These are phyloP conservation scores for Cebidichthys violaceus DNA, from an alignment of 2,113 vertebrate genomes.

Conservation along the genomic window DNA sequence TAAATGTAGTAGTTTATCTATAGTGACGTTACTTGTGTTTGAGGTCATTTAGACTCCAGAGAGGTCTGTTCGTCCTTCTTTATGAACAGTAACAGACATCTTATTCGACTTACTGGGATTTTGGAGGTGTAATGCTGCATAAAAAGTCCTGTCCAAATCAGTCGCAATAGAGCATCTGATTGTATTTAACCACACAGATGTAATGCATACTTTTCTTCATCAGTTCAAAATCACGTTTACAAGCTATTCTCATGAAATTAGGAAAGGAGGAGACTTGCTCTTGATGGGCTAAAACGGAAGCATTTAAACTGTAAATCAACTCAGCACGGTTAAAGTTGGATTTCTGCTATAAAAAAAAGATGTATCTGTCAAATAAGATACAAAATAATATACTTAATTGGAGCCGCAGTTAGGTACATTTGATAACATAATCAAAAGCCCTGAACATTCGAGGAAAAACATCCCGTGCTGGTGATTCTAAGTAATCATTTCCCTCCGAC, in stretches of 20 bases:
- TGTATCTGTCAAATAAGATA: neutral
- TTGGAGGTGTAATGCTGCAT: no score
- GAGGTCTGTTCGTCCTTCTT: no score
- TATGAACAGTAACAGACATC: no score
- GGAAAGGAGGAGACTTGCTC: neutral
- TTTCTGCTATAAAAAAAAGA: no score
- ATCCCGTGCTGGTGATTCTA: neutral
- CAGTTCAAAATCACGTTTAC: neutral
- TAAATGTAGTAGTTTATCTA: no score
- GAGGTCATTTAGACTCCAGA: no score
- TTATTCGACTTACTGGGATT: no score
- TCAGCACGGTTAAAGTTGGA: neutral
- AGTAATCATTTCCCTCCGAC: slow-evolving; percentile 7
- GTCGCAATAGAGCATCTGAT: no score
- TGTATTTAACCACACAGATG: neutral
- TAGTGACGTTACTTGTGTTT: no score
- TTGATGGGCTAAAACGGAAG: neutral
- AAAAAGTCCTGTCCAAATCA: no score
- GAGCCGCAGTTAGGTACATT: neutral
- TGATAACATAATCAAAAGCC: slow-evolving; percentile 10
- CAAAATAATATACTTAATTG: neutral
- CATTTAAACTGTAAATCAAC: neutral
- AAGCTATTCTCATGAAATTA: neutral
- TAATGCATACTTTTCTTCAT: neutral
- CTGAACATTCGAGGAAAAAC: neutral